phyloP scores from a whole-genome alignment of 2,888 invertebrate species.

The Morpho helenor region DNA sequence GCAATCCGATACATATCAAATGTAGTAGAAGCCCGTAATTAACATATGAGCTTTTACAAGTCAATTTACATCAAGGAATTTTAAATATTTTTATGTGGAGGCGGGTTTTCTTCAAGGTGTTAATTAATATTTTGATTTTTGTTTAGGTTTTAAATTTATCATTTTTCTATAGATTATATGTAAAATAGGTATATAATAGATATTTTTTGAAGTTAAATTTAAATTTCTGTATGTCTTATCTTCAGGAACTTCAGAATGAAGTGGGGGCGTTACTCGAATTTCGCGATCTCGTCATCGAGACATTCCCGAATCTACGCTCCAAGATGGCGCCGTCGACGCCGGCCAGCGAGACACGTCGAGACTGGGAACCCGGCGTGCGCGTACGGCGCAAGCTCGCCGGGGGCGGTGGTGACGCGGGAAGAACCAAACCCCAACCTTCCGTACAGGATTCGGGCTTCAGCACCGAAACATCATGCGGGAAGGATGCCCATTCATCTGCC shows the following conservation, averaged over 20 bases:
- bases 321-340: constrained; percentile 87
- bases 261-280: constrained; percentile 94
- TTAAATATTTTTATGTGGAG: too few relatives aligned
- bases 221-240: constrained; percentile 4
- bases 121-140: too few relatives aligned
- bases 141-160: too few relatives aligned
- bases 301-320: constrained; percentile 93
- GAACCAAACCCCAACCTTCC: constrained; percentile 81
- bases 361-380: constrained; percentile 91
- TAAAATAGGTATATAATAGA: not conserved
- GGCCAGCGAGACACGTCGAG: constrained; percentile 72
- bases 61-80: too few relatives aligned
- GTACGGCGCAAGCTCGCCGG: constrained; percentile 81
- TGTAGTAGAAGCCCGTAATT: too few relatives aligned
- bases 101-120: too few relatives aligned
- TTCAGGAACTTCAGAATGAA: constrained; percentile 93
- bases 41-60: too few relatives aligned
- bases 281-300: constrained; percentile 96
- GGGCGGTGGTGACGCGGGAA: constrained; percentile 66
- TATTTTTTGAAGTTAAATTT: not conserved
- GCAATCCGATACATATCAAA: not conserved
- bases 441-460: constrained; percentile 92
- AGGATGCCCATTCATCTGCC: constrained; percentile 86
- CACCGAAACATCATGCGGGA: constrained; percentile 91
- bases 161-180: too few relatives aligned